Evolutionary conservation across 2,797 vertebrate species (phyloP).

Genomic region (Zenarchopterus dispar): DNA sequence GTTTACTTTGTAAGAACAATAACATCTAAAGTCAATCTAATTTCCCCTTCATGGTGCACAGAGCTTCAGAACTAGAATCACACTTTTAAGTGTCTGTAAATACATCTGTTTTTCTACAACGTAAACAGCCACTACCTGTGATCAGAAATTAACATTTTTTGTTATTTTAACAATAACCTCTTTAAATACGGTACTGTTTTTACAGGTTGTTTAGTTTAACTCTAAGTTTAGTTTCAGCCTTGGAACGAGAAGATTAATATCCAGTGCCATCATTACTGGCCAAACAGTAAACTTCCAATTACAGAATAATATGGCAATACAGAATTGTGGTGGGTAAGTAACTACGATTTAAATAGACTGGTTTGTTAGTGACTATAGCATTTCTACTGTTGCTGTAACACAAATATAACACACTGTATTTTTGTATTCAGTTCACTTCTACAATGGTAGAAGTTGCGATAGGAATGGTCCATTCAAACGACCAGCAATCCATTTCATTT

Average conservation of each 20-base stretch:
- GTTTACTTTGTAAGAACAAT: constrained; percentile 43
- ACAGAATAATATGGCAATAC: too few species aligned
- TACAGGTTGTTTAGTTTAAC: not conserved
- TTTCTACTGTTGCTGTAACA: not conserved
- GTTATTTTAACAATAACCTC: too few species aligned
- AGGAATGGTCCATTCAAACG: not conserved
- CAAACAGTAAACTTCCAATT: too few species aligned
- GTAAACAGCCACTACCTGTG: too few species aligned
- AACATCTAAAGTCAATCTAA: constrained; percentile 45
- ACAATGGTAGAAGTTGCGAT: too few species aligned
- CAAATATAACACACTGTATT: not conserved
- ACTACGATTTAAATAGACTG: not conserved
- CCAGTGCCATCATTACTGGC: too few species aligned
- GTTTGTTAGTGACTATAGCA: not conserved
- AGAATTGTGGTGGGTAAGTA: too few species aligned
- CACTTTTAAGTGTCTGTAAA: constrained; percentile 23
- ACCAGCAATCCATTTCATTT: not conserved
- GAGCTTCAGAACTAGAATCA: constrained; percentile 34
- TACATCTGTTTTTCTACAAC: too few species aligned
- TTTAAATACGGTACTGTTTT: not conserved
- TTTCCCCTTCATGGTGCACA: constrained; percentile 24
- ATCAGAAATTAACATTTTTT: too few species aligned
- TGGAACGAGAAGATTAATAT: too few species aligned
- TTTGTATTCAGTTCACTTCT: not conserved
- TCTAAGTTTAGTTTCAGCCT: not conserved